phyloP scores from a whole-genome alignment of 2,113 vertebrate species.

The Tupaia tana region DNA sequence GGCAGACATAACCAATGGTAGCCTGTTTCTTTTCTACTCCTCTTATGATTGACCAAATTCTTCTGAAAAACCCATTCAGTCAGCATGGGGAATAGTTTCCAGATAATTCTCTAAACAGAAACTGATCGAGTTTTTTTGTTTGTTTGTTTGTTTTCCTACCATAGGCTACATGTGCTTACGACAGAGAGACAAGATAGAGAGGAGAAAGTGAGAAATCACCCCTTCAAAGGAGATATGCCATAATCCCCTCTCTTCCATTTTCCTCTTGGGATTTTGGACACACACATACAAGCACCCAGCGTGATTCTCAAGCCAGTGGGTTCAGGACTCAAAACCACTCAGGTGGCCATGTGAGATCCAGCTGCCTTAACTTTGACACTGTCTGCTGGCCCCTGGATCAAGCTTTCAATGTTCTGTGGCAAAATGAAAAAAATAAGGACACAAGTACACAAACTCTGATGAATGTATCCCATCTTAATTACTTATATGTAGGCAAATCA shows the following conservation, averaged over 20 bases:
- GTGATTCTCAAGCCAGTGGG: too few species aligned
- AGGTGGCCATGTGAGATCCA: too few species aligned
- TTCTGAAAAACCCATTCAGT: slow-evolving; percentile 15
- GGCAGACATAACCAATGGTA: neutral
- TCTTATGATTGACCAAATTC: neutral
- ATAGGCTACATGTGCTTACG: too few species aligned
- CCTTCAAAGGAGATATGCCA: too few species aligned
- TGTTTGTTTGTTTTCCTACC: too few species aligned
- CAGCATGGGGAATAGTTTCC: neutral
- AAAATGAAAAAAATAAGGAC: slow-evolving; percentile 3
- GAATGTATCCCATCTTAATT: neutral
- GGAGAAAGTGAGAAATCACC: too few species aligned
- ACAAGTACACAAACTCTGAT: neutral
- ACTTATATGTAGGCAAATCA: neutral
- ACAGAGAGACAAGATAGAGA: too few species aligned
- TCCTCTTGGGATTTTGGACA: too few species aligned
- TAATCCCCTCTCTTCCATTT: too few species aligned
- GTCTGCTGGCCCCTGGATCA: neutral
- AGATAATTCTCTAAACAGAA: slow-evolving; percentile 16
- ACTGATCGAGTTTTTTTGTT: neutral
- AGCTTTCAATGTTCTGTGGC: neutral
- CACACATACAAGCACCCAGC: too few species aligned
- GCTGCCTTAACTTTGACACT: too few species aligned
- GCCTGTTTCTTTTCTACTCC: neutral
- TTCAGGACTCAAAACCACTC: too few species aligned